phyloP scores from a whole-genome alignment of 2,888 invertebrate species.

The Polyommatus icarus region DNA sequence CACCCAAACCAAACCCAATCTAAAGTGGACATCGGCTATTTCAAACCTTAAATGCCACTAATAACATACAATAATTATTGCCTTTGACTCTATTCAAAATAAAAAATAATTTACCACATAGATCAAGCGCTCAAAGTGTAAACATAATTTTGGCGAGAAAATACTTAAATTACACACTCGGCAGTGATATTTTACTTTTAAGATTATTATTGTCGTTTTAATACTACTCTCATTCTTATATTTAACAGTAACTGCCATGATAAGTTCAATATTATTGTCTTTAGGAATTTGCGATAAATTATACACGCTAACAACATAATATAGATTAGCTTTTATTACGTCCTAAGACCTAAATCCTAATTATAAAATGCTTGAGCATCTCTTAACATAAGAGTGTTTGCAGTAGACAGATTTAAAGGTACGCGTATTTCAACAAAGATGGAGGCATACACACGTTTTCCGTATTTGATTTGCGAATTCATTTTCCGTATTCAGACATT shows the following conservation, averaged over 20 bases:
- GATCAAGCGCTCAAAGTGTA: too few relatives aligned
- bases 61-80: too few relatives aligned
- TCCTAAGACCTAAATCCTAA: neutral
- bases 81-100: too few relatives aligned
- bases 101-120: too few relatives aligned
- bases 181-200: neutral
- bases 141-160: neutral
- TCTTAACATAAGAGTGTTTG: neutral
- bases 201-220: neutral
- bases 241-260: neutral
- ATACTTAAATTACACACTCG: neutral
- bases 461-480: too few relatives aligned
- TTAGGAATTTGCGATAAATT: neutral
- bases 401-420: neutral
- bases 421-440: neutral
- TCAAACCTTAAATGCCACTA: too few relatives aligned
- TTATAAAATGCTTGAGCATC: neutral
- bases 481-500: too few relatives aligned
- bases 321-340: neutral
- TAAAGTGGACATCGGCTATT: too few relatives aligned
- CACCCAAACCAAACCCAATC: too few relatives aligned
- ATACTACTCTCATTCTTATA: neutral
- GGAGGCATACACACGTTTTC: too few relatives aligned
- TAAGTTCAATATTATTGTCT: constrained; percentile 11
- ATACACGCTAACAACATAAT: neutral